Percentiles rank a stretch among this genome's conserved stretches.
Evolutionary conservation across 2,888 invertebrate genomes (phyloP).

Genomic region (Dugesia japonica): DNA sequence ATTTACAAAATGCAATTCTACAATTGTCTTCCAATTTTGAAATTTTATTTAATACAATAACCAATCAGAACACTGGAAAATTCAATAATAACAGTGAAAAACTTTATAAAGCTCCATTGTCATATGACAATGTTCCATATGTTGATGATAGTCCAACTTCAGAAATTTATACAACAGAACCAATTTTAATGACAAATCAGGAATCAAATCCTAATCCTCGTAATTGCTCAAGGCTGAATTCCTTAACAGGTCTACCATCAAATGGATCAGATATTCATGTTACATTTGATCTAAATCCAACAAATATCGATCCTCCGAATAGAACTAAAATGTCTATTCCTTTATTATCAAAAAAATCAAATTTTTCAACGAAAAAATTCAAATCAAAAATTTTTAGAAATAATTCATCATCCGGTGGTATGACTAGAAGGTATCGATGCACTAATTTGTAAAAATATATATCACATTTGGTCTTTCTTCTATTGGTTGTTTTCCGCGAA

Average conservation of each 20-base stretch:
- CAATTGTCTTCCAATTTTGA: conserved; percentile 20
- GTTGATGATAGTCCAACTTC: neutral
- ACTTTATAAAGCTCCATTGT: neutral
- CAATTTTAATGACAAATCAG: neutral
- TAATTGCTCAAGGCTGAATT: neutral
- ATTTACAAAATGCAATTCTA: neutral
- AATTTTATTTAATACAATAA: neutral
- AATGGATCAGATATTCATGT: conserved; percentile 3
- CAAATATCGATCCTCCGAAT: conserved; percentile 1
- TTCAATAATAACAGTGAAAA: neutral
- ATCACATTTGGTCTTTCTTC: neutral
- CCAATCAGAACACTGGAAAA: neutral
- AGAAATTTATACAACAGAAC: neutral
- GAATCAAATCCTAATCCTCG: neutral
- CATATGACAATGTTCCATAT: conserved; percentile 9
- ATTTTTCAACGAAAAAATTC: conserved; percentile 1
- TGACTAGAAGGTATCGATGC: conserved; percentile 7
- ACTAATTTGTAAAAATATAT: neutral
- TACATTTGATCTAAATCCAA: neutral
- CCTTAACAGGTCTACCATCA: neutral
- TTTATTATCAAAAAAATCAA: neutral
- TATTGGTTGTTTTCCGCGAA: neutral
- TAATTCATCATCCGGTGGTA: neutral
- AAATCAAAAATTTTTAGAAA: conserved; percentile 15
- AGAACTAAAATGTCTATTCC: neutral